These are phyloP conservation scores for Pyrocoelia pectoralis DNA, from an alignment of 2,888 invertebrate species.

Conservation along the genomic window DNA sequence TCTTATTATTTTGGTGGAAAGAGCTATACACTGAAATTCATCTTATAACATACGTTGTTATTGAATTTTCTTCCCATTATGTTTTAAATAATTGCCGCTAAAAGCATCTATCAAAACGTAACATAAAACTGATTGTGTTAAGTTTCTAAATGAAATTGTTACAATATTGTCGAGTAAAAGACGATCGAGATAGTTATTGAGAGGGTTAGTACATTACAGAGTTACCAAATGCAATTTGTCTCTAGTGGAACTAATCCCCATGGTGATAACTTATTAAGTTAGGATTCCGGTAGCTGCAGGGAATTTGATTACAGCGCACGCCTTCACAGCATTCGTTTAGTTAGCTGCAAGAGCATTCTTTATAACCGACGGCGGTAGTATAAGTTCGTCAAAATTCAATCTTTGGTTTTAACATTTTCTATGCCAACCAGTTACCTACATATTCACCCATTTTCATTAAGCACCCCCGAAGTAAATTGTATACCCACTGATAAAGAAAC, in stretches of 20 bases:
- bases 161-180: neutral
- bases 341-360: conserved; percentile 13
- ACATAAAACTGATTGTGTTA: neutral
- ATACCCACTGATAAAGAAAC: too few species aligned
- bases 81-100: too few species aligned
- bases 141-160: neutral
- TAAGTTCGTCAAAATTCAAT: conserved; percentile 32
- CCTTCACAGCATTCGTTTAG: conserved; percentile 31
- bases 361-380: neutral
- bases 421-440: neutral
- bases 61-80: too few species aligned
- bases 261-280: conserved; percentile 47
- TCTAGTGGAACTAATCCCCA: conserved; percentile 47
- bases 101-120: too few species aligned
- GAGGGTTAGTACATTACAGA: conserved; percentile 39
- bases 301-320: conserved; percentile 46
- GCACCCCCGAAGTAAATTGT: too few species aligned
- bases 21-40: too few species aligned
- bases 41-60: too few species aligned
- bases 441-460: too few species aligned
- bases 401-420: conserved; percentile 26
- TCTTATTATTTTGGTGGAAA: too few species aligned
- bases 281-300: conserved; percentile 44
- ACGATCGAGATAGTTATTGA: conserved; percentile 20
- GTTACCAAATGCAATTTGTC: conserved; percentile 46